A percentile compares a stretch with the other conserved stretches of the same genome.
Evolutionary conservation across 2,797 vertebrate genomes (phyloP).

Genomic region (Myioborus melanocephalus): DNA sequence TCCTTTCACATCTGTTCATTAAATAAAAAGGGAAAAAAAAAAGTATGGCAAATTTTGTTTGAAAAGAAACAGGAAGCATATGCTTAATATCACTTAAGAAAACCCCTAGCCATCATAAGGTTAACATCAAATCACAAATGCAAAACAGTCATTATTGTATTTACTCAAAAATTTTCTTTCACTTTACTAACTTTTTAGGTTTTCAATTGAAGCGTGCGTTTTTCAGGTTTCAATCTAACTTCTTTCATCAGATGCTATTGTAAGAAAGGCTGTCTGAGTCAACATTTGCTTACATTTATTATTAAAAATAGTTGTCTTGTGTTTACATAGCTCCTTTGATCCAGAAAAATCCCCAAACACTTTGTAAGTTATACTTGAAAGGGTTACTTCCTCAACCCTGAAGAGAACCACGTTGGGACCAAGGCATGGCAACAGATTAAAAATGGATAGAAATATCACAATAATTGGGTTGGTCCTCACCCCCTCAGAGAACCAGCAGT

Average conservation of each 20-base stretch:
- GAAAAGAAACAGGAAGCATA: slow-evolving; percentile 66
- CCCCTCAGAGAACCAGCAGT: background rate
- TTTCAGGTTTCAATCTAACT: slow-evolving; percentile 21
- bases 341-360: slow-evolving; percentile 1
- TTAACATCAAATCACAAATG: slow-evolving; percentile 66
- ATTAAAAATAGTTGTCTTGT: slow-evolving; percentile 55
- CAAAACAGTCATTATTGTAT: slow-evolving; percentile 53
- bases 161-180: slow-evolving; percentile 27
- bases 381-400: background rate
- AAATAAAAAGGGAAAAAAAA: background rate
- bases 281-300: slow-evolving; percentile 56
- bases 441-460: background rate
- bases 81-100: slow-evolving; percentile 54
- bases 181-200: slow-evolving; percentile 8
- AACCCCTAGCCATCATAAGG: slow-evolving; percentile 23
- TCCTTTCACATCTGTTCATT: slow-evolving; percentile 60
- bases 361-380: slow-evolving; percentile 14
- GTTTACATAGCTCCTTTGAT: slow-evolving; percentile 39
- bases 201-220: slow-evolving; percentile 6
- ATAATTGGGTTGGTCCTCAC: background rate
- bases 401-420: background rate
- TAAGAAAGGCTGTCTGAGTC: background rate
- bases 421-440: background rate
- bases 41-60: slow-evolving; percentile 39
- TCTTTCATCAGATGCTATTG: slow-evolving; percentile 39